Conservation (phyloP, 2,797 vertebrate species). For the Carapus acus region DNA sequence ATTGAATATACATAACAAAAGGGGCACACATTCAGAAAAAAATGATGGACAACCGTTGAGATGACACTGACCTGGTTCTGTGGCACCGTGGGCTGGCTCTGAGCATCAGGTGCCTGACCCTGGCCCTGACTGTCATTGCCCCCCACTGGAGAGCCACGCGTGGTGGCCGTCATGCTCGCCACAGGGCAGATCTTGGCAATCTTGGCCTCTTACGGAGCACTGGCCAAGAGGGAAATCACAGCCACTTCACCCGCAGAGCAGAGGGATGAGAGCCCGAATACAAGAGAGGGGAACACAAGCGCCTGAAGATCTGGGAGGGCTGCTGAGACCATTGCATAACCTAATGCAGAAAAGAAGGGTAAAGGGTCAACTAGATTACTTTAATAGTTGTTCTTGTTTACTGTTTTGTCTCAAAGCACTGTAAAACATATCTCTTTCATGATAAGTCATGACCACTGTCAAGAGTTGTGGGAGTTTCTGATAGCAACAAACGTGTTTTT, state of each 20-base stretch:
- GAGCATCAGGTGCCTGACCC: conserved; percentile 94
- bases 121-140: conserved; percentile 99
- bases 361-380: conserved; percentile 25
- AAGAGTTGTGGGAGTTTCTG: too few relatives aligned
- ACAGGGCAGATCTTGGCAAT: conserved; percentile 99
- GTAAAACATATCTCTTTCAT: too few relatives aligned
- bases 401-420: not conserved
- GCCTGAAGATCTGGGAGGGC: conserved; percentile 93
- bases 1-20: too few relatives aligned
- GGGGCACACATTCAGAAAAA: too few relatives aligned
- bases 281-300: conserved; percentile 91
- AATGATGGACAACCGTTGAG: too few relatives aligned
- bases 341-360: conserved; percentile 63
- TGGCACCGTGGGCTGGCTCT: conserved; percentile 96
- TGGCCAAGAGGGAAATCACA: conserved; percentile 94
- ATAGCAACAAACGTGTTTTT: too few relatives aligned
- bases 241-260: conserved; percentile 91
- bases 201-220: conserved; percentile 99
- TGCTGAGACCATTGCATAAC: conserved; percentile 99
- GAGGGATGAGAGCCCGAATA: conserved; percentile 91
- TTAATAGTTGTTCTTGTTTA: conserved; percentile 1
- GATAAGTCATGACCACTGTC: too few relatives aligned
- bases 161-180: conserved; percentile 99
- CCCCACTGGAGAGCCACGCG: conserved; percentile 99
- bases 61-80: conserved; percentile 90